Base-by-base conservation (phyloP, 1,140 invertebrate species). In the Caenorhabditis tropicalis region DNA sequence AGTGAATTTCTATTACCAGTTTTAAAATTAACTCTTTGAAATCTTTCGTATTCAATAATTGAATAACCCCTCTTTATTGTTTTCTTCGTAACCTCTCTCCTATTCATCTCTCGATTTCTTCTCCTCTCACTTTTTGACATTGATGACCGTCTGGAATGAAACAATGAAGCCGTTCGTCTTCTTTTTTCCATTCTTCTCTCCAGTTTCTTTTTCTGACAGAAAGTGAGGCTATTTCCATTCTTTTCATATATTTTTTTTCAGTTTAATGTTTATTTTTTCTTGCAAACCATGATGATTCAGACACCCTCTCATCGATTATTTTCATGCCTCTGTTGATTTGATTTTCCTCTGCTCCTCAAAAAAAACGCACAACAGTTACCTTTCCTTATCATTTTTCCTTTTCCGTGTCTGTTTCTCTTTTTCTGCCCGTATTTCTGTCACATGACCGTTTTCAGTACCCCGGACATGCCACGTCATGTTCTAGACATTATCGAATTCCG, bases 391-490 rank as follows among this genome's bases (percentile, higher is more conserved):
- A 74, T 74, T 56, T 31, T 36, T n/a, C 43, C 43, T 74, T 74
- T n/a, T 36, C 36, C 43, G 65, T 31, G 36, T 43, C 7, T 39
- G 43, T 31, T 36, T 74, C 65, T 74, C 36, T 12, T 27, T 56
- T 29, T 27, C 10, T 9, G n/a, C 2, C 27, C 19, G 51, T 12
- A 60, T 46, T 27, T 2, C 29, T 56, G 53, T 74, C 65, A 74
- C 21, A 46, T 74, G 65, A 74, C 65, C 9, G 33, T 24, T 43
- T 74, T 74, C 21, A 74, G 65, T 43, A 74, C 65, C n/a, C 65
- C 36, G 65, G 65, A 74, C 65, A 74, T 74, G 29, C 65, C 65
- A 74, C 65, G 65, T 74, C 65, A 74, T 36, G 29, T 24, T 74
- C 29, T 19, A 74, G 65, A 74, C 65, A 74, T 74, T 74, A 74